These are phyloP conservation scores for Oxystoma pomonae DNA, from an alignment of 2,888 invertebrate species.

Conservation along the genomic window DNA sequence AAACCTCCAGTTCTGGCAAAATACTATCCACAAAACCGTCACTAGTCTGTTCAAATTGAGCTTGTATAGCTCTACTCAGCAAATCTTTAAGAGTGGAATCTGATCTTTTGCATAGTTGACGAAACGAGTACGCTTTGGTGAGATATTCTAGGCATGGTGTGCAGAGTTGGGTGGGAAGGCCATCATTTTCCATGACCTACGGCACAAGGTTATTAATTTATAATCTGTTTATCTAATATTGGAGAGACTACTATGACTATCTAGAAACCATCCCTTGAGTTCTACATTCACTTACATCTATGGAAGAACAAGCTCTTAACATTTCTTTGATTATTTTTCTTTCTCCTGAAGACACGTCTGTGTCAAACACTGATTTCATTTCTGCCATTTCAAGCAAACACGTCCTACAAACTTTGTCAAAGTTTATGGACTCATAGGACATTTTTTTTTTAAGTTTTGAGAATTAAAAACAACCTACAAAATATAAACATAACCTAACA, in stretches of 20 bases:
- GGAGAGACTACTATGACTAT: no score
- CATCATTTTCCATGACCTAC: conserved; percentile 42
- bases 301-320: background rate
- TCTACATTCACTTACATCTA: background rate
- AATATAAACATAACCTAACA: no score
- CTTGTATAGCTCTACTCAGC: conserved; percentile 29
- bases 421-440: background rate
- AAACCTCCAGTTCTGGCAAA: background rate
- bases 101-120: conserved; percentile 44
- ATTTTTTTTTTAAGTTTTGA: background rate
- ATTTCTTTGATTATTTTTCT: background rate
- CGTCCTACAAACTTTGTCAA: background rate
- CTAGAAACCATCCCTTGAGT: no score
- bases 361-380: background rate
- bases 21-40: background rate
- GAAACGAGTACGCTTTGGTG: conserved; percentile 42
- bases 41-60: conserved; percentile 16
- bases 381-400: background rate
- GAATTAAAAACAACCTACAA: background rate
- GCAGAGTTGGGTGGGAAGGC: conserved; percentile 45
- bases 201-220: no score
- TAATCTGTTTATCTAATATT: no score
- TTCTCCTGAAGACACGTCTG: background rate
- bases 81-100: conserved; percentile 41
- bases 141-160: conserved; percentile 44